These are phyloP conservation scores for Antedon mediterranea DNA, from an alignment of 53 echinoderm and acorn worm species.

Conservation along the genomic window DNA sequence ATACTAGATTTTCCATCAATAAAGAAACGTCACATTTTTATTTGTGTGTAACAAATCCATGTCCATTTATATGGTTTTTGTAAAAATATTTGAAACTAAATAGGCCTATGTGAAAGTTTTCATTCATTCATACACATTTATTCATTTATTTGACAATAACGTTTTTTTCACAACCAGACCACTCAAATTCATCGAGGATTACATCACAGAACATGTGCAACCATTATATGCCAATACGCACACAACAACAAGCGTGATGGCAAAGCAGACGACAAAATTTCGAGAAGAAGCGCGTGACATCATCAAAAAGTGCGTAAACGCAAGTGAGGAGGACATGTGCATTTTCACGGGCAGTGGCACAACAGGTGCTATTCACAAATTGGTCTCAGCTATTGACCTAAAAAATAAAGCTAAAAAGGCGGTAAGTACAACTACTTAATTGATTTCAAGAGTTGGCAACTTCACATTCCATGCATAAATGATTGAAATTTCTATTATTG, in stretches of 20 bases:
- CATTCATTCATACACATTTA: no score
- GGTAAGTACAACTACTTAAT: conserved; percentile 13
- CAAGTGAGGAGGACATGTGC: conserved; percentile 45
- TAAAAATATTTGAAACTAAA: no score
- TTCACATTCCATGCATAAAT: no score
- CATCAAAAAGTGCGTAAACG: conserved; percentile 80
- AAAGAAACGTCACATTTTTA: no score
- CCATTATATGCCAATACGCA: conserved; percentile 93
- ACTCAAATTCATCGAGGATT: conserved; percentile 83
- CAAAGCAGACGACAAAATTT: conserved; percentile 67
- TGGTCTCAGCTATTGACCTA: conserved; percentile 46
- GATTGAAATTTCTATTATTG: no score
- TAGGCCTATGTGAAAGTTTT: no score
- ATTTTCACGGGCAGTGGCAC: conserved; percentile 95
- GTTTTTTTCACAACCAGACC: no score
- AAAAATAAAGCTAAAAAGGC: conserved; percentile 66
- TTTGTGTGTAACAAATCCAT: no score
- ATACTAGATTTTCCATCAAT: no score
- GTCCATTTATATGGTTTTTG: no score
- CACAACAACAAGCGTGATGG: conserved; percentile 72
- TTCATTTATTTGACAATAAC: no score
- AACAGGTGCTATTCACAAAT: conserved; percentile 83
- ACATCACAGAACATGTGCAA: conserved; percentile 55
- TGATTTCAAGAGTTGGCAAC: background rate
- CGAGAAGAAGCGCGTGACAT: conserved; percentile 75